A percentile compares a stretch with the other conserved stretches of the same genome.
These are phyloP conservation scores for Eptatretus burgeri DNA, from an alignment of 2,113 vertebrate species.

Conservation along the genomic window DNA sequence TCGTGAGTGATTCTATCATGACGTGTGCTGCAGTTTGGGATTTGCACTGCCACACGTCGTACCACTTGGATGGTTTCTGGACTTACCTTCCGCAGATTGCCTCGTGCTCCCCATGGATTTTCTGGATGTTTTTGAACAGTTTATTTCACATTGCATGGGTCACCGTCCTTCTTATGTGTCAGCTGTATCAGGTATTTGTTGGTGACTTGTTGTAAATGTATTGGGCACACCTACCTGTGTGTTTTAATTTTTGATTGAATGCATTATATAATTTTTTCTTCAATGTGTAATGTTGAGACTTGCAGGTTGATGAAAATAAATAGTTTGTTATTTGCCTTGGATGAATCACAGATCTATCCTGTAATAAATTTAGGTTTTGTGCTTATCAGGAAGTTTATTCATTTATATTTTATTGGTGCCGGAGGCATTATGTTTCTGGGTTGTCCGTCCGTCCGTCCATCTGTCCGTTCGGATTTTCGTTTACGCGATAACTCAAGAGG, in stretches of 20 bases:
- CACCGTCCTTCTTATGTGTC: conserved; percentile 92
- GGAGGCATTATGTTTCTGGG: too few relatives aligned
- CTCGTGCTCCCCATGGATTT: conserved; percentile 93
- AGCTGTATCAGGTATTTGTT: conserved; percentile 71
- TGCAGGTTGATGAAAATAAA: not conserved
- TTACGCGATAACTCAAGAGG: too few relatives aligned
- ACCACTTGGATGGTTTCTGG: conserved; percentile 77
- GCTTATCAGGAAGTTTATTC: too few relatives aligned
- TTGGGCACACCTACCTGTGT: conserved; percentile 6
- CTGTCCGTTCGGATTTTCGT: too few relatives aligned
- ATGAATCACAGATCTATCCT: too few relatives aligned
- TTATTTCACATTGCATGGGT: conserved; percentile 98
- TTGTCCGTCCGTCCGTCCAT: too few relatives aligned
- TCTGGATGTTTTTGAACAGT: conserved; percentile 99
- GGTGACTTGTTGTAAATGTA: not conserved
- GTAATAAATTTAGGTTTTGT: too few relatives aligned
- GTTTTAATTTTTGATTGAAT: conserved; percentile 10
- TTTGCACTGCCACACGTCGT: conserved; percentile 65
- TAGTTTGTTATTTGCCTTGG: not conserved
- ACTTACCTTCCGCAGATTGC: conserved; percentile 80
- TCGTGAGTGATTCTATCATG: too few relatives aligned
- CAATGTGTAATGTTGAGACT: not conserved
- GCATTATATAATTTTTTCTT: not conserved
- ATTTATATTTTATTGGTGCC: too few relatives aligned
- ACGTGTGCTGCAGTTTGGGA: conserved; percentile 40